phyloP scores from a whole-genome alignment of 2,797 vertebrate species.

The Pogoniulus pusillus region DNA sequence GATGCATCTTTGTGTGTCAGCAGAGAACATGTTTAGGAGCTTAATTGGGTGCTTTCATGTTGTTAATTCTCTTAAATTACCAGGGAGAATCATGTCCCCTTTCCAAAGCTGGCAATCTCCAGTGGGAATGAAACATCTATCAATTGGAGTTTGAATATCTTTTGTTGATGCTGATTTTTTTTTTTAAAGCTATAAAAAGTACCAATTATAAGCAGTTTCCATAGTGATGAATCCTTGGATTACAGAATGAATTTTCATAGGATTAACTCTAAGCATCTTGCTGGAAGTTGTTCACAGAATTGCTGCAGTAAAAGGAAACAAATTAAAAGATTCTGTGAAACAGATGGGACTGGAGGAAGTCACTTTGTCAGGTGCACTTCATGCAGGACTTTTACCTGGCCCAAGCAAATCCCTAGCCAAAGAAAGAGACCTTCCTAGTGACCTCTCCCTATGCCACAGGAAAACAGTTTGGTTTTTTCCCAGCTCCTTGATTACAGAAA shows the following conservation, averaged over 20 bases:
- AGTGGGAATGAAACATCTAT: neutral
- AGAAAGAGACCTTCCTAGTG: neutral
- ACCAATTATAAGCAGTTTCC: conserved; percentile 74
- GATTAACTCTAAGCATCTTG: conserved; percentile 66
- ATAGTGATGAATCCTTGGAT: conserved; percentile 70
- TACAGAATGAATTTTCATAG: conserved; percentile 63
- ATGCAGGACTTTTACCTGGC: neutral
- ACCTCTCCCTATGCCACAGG: neutral
- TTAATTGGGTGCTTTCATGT: neutral
- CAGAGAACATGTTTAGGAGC: neutral
- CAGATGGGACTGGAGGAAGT: neutral
- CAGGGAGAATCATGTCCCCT: neutral
- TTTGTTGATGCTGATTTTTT: conserved; percentile 14
- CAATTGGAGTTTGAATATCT: conserved; percentile 24
- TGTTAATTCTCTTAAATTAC: neutral
- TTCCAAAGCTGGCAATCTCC: neutral
- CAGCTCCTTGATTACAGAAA: neutral
- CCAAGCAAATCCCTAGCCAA: neutral
- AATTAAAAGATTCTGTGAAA: neutral
- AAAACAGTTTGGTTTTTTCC: neutral
- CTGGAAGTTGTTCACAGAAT: conserved; percentile 10
- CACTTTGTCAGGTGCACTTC: neutral
- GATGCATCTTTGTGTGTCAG: neutral
- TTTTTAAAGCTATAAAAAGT: conserved; percentile 65
- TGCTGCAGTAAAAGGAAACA: neutral